Base-by-base conservation (phyloP, 2,888 invertebrate genomes). In the Timandra comae region DNA sequence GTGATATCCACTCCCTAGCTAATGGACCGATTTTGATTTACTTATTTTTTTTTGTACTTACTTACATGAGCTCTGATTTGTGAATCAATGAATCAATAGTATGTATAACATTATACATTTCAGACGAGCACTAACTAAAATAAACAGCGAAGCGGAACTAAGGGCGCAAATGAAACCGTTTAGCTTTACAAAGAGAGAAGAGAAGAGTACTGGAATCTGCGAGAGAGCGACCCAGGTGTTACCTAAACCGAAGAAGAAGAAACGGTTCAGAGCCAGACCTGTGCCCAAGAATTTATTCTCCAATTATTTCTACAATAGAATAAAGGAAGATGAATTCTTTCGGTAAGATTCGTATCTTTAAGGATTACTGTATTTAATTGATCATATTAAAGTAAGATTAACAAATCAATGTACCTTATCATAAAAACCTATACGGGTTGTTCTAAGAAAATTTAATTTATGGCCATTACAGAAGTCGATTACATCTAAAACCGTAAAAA, bases 301-400 rank as follows among this genome's bases (percentile, higher is more conserved):
- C 8, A 91, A 91, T 54, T 90, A 90, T 43, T 87, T 91, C 52
- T 91, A 91, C 44, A 88, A 90, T 43, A 91, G 89, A 60, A 90
- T 90, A 86, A 87, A 90, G 44, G 91, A 92, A 57, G 90, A 92
- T 49, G 91, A 91, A 45, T 92, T 89, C 70, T 91, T 90, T 64
- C 87, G 91, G 91, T 91, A 53, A 54, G 41, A n/a, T n/a, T n/a
- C n/a, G n/a, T n/a, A n/a, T n/a, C n/a, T n/a, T n/a, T n/a, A n/a
- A 35, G 12, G 30, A 10, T 21, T 11, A 25, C 10, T 12, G 3
- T 19, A 13, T 24, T 1, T n/a, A n/a, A n/a, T n/a, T n/a, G n/a
- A n/a, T n/a, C 6, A 8, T 16, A 7, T 3, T 35, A 11, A 2
- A 1, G 8, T 7, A 12, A 11, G 7, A 11, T n/a, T n/a, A 7